Base-by-base conservation (phyloP, 2,888 invertebrate species). In the Drosophila paramelanica region DNA sequence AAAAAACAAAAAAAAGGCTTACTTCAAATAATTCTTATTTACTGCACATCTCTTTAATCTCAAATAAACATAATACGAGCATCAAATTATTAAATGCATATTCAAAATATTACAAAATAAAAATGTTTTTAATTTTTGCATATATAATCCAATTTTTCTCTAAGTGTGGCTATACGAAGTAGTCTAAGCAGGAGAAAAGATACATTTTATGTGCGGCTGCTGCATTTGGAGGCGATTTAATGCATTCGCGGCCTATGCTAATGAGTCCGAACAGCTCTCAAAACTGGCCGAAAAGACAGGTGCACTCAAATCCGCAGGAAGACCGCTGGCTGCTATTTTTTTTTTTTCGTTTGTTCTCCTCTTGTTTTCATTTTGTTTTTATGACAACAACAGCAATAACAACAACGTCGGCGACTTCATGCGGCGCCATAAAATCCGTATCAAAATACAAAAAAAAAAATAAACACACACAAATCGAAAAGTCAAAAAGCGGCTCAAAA, bases 401-500 rank as follows among this genome's bases (percentile, higher is more conserved):
- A 39, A 7, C 53, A 57, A 43, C 42, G 41, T 2, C 20, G 46
- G 23, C 56, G n/a, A 39, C 10, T 55, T 61, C 13, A 55, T 58
- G 59, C 27, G 59, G 43, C 64, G 51, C 58, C 50, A 68, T 76
- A 64, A 66, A 69, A 57, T 31, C 20, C 41, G 46, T 38, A 53
- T 38, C 10, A 36, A 27, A 43, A 33, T 41, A 31, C 42, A 20
- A 45, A 39, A 43, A 51, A 14, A 39, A 39, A 38, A 55, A 61
- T 36, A 14, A 17, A 13, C 6, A 27, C 7, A 7, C 36, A 52
- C 45, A 55, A 55, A 43, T 49, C 39, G 25, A 60, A 62, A 56
- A 42, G 45, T 56, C 56, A n/a, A 55, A 67, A 72, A 68, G 67
- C 73, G 67, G 61, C 65, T 57, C 25, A 59, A 70, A 72, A 76